These are phyloP conservation scores for Chloroceryle amazona DNA, from an alignment of 2,797 vertebrate genomes.

Conservation along the genomic window DNA sequence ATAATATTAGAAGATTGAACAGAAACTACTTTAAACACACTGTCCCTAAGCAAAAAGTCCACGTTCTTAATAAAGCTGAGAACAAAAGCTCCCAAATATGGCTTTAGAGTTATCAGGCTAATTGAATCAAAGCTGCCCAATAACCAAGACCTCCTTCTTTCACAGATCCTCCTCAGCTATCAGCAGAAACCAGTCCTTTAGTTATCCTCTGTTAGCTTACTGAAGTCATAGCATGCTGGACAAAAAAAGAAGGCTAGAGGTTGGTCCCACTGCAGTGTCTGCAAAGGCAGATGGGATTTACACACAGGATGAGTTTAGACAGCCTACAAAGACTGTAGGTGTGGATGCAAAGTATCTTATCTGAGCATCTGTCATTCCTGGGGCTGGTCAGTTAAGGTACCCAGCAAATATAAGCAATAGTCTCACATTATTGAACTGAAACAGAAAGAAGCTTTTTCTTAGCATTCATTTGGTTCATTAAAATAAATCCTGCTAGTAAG, in stretches of 20 bases:
- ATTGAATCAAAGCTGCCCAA: not conserved
- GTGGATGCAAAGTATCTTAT: not conserved
- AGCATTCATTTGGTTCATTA: not conserved
- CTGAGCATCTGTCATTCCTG: not conserved
- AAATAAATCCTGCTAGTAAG: not conserved
- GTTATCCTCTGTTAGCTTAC: not conserved
- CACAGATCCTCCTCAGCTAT: not conserved
- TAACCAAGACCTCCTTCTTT: not conserved
- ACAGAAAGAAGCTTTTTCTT: not conserved
- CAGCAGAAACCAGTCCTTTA: not conserved
- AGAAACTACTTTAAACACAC: not conserved
- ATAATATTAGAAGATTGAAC: not conserved
- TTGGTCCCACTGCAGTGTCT: not conserved
- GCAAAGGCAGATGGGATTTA: constrained; percentile 18
- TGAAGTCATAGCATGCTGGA: not conserved
- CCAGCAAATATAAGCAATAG: not conserved
- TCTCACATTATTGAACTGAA: not conserved
- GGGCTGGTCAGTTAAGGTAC: not conserved
- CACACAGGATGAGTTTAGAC: not conserved
- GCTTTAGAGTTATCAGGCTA: not conserved
- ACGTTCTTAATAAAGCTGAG: not conserved
- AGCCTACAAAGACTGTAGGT: not conserved
- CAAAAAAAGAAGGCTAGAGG: not conserved
- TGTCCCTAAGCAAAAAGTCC: not conserved
- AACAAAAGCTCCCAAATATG: not conserved